Percentiles rank a stretch among this genome's conserved stretches.
Conservation (phyloP, 2,113 vertebrate genomes). For the Stomatorhinus ivindoensis region DNA sequence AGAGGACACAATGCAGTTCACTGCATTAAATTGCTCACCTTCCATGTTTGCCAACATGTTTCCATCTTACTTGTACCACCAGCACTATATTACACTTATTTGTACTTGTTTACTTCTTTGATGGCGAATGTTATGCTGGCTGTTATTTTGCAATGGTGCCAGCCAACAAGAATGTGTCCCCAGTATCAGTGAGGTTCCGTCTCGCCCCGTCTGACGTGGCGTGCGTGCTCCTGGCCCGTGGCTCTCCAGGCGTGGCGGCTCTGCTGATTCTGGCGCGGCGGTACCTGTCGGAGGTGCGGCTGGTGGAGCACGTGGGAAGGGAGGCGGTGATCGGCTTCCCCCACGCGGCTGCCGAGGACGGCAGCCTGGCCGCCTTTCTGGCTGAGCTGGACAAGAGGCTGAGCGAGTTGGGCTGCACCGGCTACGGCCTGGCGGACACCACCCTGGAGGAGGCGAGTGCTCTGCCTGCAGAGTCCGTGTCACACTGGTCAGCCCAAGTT, state of each 20-base stretch:
- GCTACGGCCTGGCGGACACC: slow-evolving; percentile 79
- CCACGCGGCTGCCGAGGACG: slow-evolving; percentile 61
- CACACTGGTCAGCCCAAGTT: not conserved
- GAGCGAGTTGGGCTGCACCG: slow-evolving; percentile 60
- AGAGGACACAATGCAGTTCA: not conserved
- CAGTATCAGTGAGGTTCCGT: not conserved
- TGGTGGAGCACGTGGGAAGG: slow-evolving; percentile 67
- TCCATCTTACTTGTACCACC: not conserved
- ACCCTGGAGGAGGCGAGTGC: slow-evolving; percentile 75
- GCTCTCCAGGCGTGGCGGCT: slow-evolving; percentile 51
- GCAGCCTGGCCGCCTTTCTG: slow-evolving; percentile 65
- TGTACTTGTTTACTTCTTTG: not conserved
- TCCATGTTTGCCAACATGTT: not conserved
- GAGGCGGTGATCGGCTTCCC: slow-evolving; percentile 72
- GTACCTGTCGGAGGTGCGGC: slow-evolving; percentile 52
- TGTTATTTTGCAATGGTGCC: not conserved
- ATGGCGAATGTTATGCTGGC: too few relatives aligned
- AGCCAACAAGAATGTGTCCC: not conserved
- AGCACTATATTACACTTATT: not conserved
- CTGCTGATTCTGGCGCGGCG: slow-evolving; percentile 58
- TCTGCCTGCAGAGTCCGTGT: not conserved
- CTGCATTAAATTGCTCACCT: not conserved
- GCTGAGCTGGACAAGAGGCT: slow-evolving; percentile 61
- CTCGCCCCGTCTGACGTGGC: not conserved
- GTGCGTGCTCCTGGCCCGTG: not conserved